Base-by-base conservation (phyloP, 2,797 vertebrate species). In the Intellagama lesueurii region DNA sequence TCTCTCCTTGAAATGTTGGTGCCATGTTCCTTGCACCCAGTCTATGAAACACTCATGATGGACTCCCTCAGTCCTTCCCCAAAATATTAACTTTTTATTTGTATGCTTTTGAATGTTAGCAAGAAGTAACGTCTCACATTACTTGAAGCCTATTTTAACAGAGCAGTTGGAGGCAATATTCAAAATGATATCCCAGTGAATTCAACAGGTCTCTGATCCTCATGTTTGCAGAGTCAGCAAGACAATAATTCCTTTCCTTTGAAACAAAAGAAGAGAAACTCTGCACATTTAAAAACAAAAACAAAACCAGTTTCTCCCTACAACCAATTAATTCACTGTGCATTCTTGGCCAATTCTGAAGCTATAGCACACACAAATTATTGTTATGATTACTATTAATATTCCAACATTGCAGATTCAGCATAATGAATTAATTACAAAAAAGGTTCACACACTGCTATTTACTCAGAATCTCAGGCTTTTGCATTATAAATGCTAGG, bases 401-500 rank as follows among this genome's bases (percentile, higher is more conserved):
- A 87, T 30, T 0, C 1, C 1, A 47, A 6, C 77, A 76, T 17
- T 72, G 60, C 79, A 60, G 86, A 2, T 86, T 64, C 12, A 19
- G 83, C 88, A 73, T 40, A 0, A 60, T 52, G 2, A 86, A 3
- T 70, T 89, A 83, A 9, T 87, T 89, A 22, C 85, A 88, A 85
- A 87, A 64, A 87, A 0, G 83, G 87, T 89, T 83, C 0, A 64
- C 70, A 80, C 17, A 56, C 1, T 78, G 14, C 1, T 77, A 66
- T 91, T 90, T 87, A 35, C 89, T 12, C 32, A 7, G 87, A 91
- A 40, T 40, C 79, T 78, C 85, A 44, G 81, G 5, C 47, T 5
- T 88, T 93, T 0, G 0, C 60, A 3, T 83, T 78, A 76, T 80
- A 90, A 86, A 78, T 91, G 64, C 40, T 86, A 91, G 87, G 0